phyloP scores from a whole-genome alignment of 1,140 invertebrate genomes.

The Trichogramma pretiosum region DNA sequence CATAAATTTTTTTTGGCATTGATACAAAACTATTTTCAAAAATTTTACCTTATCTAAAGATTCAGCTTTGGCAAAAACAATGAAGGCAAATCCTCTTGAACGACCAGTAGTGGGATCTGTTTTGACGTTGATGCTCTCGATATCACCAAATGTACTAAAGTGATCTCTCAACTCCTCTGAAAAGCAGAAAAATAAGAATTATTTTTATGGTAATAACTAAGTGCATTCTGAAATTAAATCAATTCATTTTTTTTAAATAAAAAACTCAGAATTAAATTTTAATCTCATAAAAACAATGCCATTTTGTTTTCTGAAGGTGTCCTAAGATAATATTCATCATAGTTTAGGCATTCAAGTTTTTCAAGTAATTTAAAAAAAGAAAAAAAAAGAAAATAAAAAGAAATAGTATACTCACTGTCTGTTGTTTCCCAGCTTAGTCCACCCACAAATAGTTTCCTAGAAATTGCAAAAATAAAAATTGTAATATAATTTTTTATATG shows the following conservation, averaged over 20 bases:
- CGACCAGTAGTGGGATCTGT: conserved; percentile 83
- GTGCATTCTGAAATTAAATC: conserved; percentile 5
- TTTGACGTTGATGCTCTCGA: conserved; percentile 89
- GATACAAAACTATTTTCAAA: too few species aligned
- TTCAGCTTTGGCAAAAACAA: conserved; percentile 82
- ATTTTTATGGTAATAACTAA: background rate
- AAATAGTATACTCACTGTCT: conserved; percentile 74
- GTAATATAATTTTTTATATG: conserved; percentile 16
- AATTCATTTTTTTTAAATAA: conserved; percentile 5
- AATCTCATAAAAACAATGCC: conserved; percentile 28
- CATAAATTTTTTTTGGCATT: conserved; percentile 8
- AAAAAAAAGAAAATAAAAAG: background rate
- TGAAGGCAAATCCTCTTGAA: conserved; percentile 89
- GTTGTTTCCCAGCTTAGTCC: conserved; percentile 95
- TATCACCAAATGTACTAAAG: conserved; percentile 81
- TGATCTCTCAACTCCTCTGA: conserved; percentile 87
- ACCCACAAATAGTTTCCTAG: conserved; percentile 96
- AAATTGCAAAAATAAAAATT: conserved; percentile 42
- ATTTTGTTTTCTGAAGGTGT: conserved; percentile 40
- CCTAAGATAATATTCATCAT: conserved; percentile 32
- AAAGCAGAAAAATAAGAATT: conserved; percentile 39
- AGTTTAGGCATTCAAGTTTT: conserved; percentile 1
- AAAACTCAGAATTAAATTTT: conserved; percentile 9
- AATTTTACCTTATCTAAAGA: conserved; percentile 75
- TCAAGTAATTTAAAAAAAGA: background rate